Conservation (phyloP, 2,113 vertebrate species). For the Hyla sarda region DNA sequence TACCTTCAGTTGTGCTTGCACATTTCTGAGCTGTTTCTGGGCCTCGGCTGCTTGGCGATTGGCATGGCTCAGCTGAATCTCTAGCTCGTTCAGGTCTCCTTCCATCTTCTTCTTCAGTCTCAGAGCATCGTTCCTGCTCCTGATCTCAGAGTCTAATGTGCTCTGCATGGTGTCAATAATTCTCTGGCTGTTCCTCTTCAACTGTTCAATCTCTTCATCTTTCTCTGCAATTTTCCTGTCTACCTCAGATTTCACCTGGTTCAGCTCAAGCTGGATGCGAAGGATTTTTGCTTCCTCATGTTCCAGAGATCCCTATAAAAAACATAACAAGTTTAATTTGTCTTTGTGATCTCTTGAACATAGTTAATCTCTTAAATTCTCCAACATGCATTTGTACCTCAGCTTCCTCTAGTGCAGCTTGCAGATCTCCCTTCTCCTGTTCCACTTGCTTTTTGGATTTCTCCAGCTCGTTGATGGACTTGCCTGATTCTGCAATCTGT, state of each 20-base stretch:
- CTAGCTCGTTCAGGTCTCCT: slow-evolving; percentile 72
- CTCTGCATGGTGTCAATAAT: slow-evolving; percentile 77
- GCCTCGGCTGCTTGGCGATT: slow-evolving; percentile 79
- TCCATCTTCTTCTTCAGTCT: slow-evolving; percentile 84
- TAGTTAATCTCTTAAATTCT: no score
- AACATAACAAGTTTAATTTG: not conserved
- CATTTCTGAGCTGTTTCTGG: slow-evolving; percentile 74
- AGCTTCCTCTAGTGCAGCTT: slow-evolving; percentile 77
- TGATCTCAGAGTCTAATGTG: slow-evolving; percentile 74
- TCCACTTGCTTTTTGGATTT: slow-evolving; percentile 77
- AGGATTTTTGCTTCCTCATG: slow-evolving; percentile 79
- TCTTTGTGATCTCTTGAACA: not conserved
- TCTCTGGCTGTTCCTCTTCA: slow-evolving; percentile 75
- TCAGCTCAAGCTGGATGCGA: slow-evolving; percentile 75
- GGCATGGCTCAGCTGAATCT: slow-evolving; percentile 80
- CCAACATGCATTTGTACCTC: slow-evolving; percentile 66
- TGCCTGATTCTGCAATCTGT: slow-evolving; percentile 75
- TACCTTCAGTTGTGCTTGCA: slow-evolving; percentile 76
- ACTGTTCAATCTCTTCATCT: slow-evolving; percentile 76
- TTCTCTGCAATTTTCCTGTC: slow-evolving; percentile 76
- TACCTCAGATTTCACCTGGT: slow-evolving; percentile 75
- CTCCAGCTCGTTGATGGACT: slow-evolving; percentile 78
- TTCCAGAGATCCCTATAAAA: slow-evolving; percentile 65
- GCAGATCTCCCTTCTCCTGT: slow-evolving; percentile 78
- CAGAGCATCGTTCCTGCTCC: slow-evolving; percentile 78